phyloP scores from a whole-genome alignment of 2,113 vertebrate genomes.

The Austrofundulus limnaeus region DNA sequence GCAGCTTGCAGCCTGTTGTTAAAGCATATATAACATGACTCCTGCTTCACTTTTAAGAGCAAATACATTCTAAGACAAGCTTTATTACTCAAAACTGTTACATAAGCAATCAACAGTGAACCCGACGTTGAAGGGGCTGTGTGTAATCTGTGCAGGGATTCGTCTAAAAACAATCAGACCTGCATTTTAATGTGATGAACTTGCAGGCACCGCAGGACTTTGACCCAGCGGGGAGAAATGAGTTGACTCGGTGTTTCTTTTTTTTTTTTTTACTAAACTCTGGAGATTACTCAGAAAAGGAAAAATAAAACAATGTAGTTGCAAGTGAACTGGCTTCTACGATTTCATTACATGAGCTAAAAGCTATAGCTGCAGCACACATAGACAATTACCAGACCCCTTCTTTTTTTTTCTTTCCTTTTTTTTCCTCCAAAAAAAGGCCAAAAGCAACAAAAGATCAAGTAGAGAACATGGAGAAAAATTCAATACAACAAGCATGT shows the following conservation, averaged over 20 bases:
- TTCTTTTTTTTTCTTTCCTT: conserved; percentile 44
- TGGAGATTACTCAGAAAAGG: conserved; percentile 14
- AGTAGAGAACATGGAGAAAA: conserved; percentile 43
- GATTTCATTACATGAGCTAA: conserved; percentile 59
- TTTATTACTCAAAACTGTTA: conserved; percentile 47
- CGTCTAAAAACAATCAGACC: conserved; percentile 37
- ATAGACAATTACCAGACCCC: conserved; percentile 56
- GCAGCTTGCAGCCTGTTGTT: conserved; percentile 21
- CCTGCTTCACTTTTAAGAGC: conserved; percentile 47
- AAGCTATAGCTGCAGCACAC: conserved; percentile 60
- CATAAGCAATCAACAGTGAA: conserved; percentile 44
- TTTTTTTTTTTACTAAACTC: conserved; percentile 40
- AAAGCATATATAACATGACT: conserved; percentile 40
- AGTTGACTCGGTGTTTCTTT: conserved; percentile 49
- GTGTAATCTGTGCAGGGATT: conserved; percentile 20
- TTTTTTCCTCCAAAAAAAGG: conserved; percentile 35
- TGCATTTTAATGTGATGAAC: conserved; percentile 26
- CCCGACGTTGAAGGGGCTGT: conserved; percentile 19
- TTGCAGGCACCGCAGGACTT: conserved; percentile 35
- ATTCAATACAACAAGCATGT: conserved; percentile 73
- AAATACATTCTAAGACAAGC: conserved; percentile 56
- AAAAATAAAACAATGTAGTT: conserved; percentile 1
- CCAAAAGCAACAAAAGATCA: conserved; percentile 58
- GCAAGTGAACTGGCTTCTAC: conserved; percentile 33
- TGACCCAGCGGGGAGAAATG: conserved; percentile 34